Base-by-base conservation (phyloP, 2,797 vertebrate species). In the Oryzias sinensis region DNA sequence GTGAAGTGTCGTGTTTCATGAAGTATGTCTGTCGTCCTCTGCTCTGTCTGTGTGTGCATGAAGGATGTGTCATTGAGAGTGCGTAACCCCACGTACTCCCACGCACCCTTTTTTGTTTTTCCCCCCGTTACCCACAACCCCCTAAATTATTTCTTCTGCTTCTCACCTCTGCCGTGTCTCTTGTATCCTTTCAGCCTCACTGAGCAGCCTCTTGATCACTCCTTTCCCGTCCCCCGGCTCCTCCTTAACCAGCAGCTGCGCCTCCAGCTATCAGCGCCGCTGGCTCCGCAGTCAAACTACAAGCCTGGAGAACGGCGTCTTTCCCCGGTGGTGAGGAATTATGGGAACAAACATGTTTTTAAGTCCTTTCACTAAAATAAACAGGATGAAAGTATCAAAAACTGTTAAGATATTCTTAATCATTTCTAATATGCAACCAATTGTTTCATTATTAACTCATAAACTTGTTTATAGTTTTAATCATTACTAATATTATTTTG, bases 271-370 rank as follows among this genome's bases (percentile, higher is more conserved):
- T 89, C 97, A 98, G 84, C 89, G 97, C 16, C 95, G 97, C 46
- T 99, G 96, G 97, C 93, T 96, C 22, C 96, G 97, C 65, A 99
- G 96, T 79, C 96, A 98, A 87, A 99, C 96, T 11, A 99, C 97
- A 81, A 99, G 97, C 87, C 77, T 99, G 84, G 97, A 99, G 87
- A 98, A 99, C 2, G 97, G 97, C 0, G 95, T 99, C 69, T 98
- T 99, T 88, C 97, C 97, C 51, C 91, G 97, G 89, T 98, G 97
- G 97, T 98, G 88, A 90, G 93, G 18, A 48, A 8, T 43, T 53
- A 18, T 9, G 53, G 14, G 2, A 9, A 11, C 8, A 40, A 11
- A 24, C 27, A 33, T 8, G 20, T 37, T 37, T 11, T 37, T 3
- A 37, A 37, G 11, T 37, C 33, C 11, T 37, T 37, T 9, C 11